Evolutionary conservation across 2,888 invertebrate species (phyloP), one percentile per base, ranked within the genome.

Genomic region (Lepetodrilus schrolli): DNA sequence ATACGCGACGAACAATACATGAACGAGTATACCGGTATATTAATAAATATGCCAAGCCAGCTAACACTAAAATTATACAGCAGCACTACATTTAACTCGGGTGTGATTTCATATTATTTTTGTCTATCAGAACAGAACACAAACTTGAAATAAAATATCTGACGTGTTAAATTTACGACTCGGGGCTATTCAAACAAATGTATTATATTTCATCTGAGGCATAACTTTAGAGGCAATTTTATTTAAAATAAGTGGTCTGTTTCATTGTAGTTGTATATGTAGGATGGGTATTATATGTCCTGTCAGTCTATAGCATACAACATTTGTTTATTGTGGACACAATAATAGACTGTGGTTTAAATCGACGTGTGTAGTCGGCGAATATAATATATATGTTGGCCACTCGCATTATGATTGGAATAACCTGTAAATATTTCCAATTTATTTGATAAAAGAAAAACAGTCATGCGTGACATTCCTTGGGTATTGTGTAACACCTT

Each of bases 191-290:
- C 58, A 58, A 58, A 58, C 58, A 58, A 58, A 58, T 58, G 58
- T 58, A 34, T 58, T 34, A 58, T 58, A 58, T 58, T 58, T 58
- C 58, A 58, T 30, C 17, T 30, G 58, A 58, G 58, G 58, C 58
- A 58, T 58, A 58, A 58, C 26, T 34, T 58, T 58, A 30, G 58
- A 58, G 58, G 58, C 30, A 34, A 58, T 23, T 58, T 58, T 58
- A 58, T 58, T 30, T 58, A 30, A 58, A 58, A 58, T 58, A 30
- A 58, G 58, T 58, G 58, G 58, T 17, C 58, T 58, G 58, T 58
- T 58, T 58, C 58, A 58, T 58, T 26, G 58, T 26, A n/a, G n/a
- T n/a, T n/a, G n/a, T n/a, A n/a, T n/a, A n/a, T n/a, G n/a, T n/a
- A n/a, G 58, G 17, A 23, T 30, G 17, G n/a, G 17, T 13, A 58